Conservation (phyloP, 2,797 vertebrate genomes). For the Harpagifer antarcticus region DNA sequence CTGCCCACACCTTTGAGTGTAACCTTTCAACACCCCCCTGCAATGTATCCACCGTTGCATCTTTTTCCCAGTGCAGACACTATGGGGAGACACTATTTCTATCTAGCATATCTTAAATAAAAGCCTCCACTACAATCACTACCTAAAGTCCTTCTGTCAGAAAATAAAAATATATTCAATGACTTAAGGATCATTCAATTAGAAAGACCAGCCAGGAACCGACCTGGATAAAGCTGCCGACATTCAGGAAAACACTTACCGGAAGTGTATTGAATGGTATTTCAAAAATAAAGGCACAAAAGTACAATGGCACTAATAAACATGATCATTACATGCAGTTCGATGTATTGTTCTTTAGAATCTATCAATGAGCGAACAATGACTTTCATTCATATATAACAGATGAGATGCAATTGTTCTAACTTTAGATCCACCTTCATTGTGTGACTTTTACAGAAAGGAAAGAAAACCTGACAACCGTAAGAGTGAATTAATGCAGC, state of each 20-base stretch:
- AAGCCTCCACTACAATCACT: neutral
- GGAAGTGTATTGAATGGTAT: neutral
- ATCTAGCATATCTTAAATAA: constrained; percentile 1
- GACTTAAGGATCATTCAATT: constrained; percentile 10
- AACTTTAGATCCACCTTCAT: neutral
- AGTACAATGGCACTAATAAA: neutral
- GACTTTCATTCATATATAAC: neutral
- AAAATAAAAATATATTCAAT: neutral
- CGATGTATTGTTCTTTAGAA: neutral
- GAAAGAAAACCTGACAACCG: neutral
- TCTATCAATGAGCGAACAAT: neutral
- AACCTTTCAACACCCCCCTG: neutral
- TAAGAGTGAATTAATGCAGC: neutral
- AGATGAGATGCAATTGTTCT: neutral
- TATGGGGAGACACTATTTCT: neutral
- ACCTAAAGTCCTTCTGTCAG: neutral
- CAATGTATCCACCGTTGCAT: neutral
- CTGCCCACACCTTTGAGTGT: neutral
- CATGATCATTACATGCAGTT: neutral
- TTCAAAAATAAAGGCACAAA: constrained; percentile 44
- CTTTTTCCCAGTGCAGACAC: neutral
- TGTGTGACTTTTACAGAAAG: neutral
- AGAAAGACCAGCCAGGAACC: too few species aligned
- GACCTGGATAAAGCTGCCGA: neutral
- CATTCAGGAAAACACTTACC: neutral